phyloP scores from a whole-genome alignment of 1,140 invertebrate genomes.

The Drosophila repleta region DNA sequence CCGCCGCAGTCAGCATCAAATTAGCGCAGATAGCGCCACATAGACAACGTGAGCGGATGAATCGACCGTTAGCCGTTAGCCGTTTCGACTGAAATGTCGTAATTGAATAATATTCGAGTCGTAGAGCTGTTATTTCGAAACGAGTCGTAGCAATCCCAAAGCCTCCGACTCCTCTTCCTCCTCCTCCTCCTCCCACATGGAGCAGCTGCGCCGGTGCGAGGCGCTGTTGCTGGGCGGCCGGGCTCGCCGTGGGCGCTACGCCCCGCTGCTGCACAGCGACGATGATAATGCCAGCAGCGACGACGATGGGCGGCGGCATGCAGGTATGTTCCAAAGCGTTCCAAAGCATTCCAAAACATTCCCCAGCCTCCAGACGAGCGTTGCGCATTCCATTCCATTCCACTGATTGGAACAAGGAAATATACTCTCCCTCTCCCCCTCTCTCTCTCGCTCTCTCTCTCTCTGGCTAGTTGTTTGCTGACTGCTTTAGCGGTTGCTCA shows the following conservation, averaged over 20 bases:
- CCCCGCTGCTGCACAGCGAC: slow-evolving; percentile 45
- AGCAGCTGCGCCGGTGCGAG: slow-evolving; percentile 22
- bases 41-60: slow-evolving; percentile 25
- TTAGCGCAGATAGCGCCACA: slow-evolving; percentile 42
- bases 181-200: slow-evolving; percentile 31
- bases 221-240: slow-evolving; percentile 7
- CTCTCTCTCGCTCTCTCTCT: no score
- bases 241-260: slow-evolving; percentile 39
- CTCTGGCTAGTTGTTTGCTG: no score
- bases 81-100: slow-evolving; percentile 18
- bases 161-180: no score
- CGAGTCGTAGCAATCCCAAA: not conserved
- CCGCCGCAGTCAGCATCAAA: slow-evolving; percentile 30
- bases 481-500: not conserved
- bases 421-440: no score
- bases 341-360: slow-evolving; percentile 1
- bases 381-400: no score
- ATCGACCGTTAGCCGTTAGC: slow-evolving; percentile 4
- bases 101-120: slow-evolving; percentile 11
- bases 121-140: not conserved
- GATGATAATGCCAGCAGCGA: slow-evolving; percentile 32
- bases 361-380: not conserved
- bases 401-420: no score
- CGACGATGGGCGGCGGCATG: slow-evolving; percentile 9
- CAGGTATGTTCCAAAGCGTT: slow-evolving; percentile 51